These are phyloP conservation scores for Neogobius melanostomus DNA, from an alignment of 2,113 vertebrate genomes.

Conservation along the genomic window DNA sequence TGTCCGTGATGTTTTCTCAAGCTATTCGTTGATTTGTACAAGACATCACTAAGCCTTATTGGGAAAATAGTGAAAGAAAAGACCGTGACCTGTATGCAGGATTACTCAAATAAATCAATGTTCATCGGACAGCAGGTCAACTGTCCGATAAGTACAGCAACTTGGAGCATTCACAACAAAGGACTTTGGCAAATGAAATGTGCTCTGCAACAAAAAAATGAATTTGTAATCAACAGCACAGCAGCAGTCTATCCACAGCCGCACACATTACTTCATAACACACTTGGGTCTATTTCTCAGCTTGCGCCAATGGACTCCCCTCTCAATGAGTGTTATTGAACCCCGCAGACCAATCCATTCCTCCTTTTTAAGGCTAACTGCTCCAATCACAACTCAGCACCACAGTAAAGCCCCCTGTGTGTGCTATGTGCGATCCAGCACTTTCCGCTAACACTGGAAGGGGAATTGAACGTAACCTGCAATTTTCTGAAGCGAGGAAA, in stretches of 20 bases:
- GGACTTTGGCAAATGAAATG: too few relatives aligned
- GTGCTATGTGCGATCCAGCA: conserved; percentile 13
- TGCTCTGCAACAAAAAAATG: background rate
- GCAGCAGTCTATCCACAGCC: conserved; percentile 4
- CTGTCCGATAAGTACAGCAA: too few relatives aligned
- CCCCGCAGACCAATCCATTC: conserved; percentile 11
- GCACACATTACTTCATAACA: conserved; percentile 11
- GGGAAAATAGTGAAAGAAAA: too few relatives aligned
- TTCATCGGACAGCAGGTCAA: too few relatives aligned
- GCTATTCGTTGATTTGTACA: too few relatives aligned
- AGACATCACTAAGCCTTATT: too few relatives aligned
- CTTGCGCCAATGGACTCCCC: conserved; percentile 5
- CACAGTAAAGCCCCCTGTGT: background rate
- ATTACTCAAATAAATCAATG: too few relatives aligned
- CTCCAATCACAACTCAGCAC: conserved; percentile 14
- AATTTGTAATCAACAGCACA: conserved; percentile 8
- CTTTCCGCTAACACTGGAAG: conserved; percentile 7
- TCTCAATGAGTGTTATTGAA: conserved; percentile 11
- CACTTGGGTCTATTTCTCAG: conserved; percentile 13
- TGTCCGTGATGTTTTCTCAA: too few relatives aligned
- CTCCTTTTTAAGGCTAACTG: conserved; percentile 8
- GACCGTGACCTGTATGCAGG: too few relatives aligned
- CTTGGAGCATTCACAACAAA: too few relatives aligned
- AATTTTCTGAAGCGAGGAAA: conserved; percentile 10
- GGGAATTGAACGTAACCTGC: background rate